A percentile compares a stretch with the other conserved stretches of the same genome.
Conservation (phyloP, 2,113 vertebrate genomes). For the Apodemus speciosus region DNA sequence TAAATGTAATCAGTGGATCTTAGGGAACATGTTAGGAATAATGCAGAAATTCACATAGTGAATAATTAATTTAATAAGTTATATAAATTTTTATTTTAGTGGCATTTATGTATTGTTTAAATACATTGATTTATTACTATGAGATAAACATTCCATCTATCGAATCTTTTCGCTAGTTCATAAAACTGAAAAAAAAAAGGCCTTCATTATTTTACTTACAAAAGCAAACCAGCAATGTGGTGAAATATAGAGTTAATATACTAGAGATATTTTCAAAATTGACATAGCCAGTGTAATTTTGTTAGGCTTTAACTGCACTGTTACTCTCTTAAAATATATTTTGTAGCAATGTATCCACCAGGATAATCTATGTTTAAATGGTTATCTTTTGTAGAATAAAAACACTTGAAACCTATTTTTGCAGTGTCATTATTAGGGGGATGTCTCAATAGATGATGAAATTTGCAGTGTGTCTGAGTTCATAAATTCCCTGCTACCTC, state of each 20-base stretch:
- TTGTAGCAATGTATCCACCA: neutral
- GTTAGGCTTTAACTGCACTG: neutral
- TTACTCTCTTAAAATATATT: neutral
- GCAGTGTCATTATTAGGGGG: accelerated
- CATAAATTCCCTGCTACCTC: neutral
- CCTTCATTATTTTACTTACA: neutral
- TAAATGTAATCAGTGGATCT: neutral
- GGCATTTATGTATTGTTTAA: neutral
- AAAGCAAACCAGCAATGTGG: neutral
- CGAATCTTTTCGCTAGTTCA: neutral
- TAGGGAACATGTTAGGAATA: neutral
- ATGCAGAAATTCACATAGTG: neutral
- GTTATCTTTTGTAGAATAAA: neutral
- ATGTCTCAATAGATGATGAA: neutral
- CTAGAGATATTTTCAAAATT: neutral
- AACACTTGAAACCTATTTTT: neutral
- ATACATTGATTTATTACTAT: neutral
- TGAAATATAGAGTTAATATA: slow-evolving; percentile 17
- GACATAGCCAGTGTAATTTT: neutral
- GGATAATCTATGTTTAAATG: neutral
- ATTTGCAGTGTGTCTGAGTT: neutral
- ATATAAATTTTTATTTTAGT: slow-evolving; percentile 9
- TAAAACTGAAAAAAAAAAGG: neutral
- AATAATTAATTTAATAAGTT: slow-evolving; percentile 13
- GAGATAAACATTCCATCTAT: neutral